A percentile compares a stretch with the other conserved stretches of the same genome.
Evolutionary conservation across 2,797 vertebrate genomes (phyloP).

Genomic region (Syngnathus acus): DNA sequence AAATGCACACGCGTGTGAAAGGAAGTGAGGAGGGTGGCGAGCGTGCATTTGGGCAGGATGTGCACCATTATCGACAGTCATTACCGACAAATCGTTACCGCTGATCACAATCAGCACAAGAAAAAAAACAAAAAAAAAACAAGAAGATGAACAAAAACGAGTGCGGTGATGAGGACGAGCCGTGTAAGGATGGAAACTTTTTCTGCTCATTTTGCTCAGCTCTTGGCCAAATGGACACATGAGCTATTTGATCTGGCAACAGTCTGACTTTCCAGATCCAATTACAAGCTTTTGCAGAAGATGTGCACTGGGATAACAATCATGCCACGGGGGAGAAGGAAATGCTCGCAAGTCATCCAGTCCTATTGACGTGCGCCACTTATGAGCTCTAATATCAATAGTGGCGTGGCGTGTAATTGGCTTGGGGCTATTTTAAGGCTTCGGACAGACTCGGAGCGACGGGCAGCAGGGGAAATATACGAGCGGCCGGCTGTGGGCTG

Average conservation of each 20-base stretch:
- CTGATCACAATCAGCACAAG: neutral
- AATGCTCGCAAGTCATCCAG: slow-evolving; percentile 18
- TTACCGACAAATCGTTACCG: slow-evolving; percentile 30
- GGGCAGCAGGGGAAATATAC: slow-evolving; percentile 49
- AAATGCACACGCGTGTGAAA: slow-evolving; percentile 50
- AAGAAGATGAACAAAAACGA: neutral
- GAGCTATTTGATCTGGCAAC: neutral
- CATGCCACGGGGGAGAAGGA: neutral
- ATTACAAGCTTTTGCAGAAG: neutral
- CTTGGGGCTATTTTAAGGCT: slow-evolving; percentile 53
- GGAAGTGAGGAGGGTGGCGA: slow-evolving; percentile 39
- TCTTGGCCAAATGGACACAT: neutral
- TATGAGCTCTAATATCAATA: slow-evolving; percentile 42
- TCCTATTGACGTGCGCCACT: slow-evolving; percentile 24
- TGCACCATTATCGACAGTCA: slow-evolving; percentile 35
- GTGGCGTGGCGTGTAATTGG: slow-evolving; percentile 26
- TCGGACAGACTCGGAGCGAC: slow-evolving; percentile 49
- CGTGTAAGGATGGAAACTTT: neutral
- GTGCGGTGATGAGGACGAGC: neutral
- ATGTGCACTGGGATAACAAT: neutral
- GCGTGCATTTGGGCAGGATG: slow-evolving; percentile 41
- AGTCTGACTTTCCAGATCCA: neutral
- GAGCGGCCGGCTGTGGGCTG: slow-evolving; percentile 28
- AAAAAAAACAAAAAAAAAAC: neutral
- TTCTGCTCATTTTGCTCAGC: too few relatives aligned